Evolutionary conservation across 2,113 vertebrate genomes (phyloP).

Genomic region (Butorides virescens): DNA sequence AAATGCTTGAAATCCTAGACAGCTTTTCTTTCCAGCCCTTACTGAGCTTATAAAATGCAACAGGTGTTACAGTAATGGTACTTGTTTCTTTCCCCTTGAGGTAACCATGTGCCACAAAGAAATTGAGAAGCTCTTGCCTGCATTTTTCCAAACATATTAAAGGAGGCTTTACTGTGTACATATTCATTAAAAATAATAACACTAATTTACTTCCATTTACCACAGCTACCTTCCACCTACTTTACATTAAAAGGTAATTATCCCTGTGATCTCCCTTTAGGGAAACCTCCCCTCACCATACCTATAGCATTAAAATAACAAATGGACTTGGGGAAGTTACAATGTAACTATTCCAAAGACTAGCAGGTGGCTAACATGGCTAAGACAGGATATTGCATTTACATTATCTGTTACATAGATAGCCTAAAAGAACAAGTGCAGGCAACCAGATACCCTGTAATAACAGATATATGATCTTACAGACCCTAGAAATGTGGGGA

Average conservation of each 20-base stretch:
- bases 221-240: neutral
- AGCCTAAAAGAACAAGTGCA: neutral
- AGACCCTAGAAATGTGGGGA: neutral
- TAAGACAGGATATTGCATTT: neutral
- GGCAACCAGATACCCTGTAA: neutral
- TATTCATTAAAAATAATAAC: neutral
- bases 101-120: neutral
- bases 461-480: neutral
- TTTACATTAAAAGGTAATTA: neutral
- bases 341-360: neutral
- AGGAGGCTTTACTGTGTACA: neutral
- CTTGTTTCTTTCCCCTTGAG: neutral
- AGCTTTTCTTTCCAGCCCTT: constrained; percentile 2
- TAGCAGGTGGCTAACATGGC: neutral
- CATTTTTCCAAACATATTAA: neutral
- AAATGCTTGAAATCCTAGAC: constrained; percentile 25
- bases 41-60: neutral
- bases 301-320: neutral
- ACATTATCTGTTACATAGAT: neutral
- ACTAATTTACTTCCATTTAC: neutral
- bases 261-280: neutral
- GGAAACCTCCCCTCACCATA: neutral
- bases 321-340: neutral
- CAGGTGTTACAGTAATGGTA: neutral
- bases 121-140: neutral